phyloP scores from a whole-genome alignment of 2,113 vertebrate species.

The Hippocampus guttulatus region DNA sequence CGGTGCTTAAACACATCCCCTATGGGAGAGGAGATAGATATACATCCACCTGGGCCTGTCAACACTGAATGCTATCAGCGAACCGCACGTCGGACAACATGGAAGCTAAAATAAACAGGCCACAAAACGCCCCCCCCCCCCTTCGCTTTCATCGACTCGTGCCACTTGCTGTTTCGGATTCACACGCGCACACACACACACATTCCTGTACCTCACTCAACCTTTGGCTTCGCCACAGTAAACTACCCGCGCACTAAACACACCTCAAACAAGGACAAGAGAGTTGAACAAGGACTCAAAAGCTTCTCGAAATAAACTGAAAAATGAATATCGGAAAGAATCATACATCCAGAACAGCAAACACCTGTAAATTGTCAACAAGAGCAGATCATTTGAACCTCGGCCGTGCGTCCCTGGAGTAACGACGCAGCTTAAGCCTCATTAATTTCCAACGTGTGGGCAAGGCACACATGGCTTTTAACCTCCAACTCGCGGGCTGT shows the following conservation, averaged over 20 bases:
- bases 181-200: neutral
- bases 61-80: conserved; percentile 67
- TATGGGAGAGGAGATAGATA: conserved; percentile 46
- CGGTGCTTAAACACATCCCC: conserved; percentile 42
- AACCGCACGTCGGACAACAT: conserved; percentile 44
- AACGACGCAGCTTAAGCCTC: conserved; percentile 36
- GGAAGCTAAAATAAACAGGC: conserved; percentile 62
- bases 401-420: conserved; percentile 20
- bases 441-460: conserved; percentile 31
- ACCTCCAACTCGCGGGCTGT: conserved; percentile 28
- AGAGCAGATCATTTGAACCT: conserved; percentile 10
- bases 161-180: conserved; percentile 1
- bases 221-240: conserved; percentile 43
- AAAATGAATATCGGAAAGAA: neutral
- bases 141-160: conserved; percentile 36
- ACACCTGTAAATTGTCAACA: conserved; percentile 20
- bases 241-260: conserved; percentile 29
- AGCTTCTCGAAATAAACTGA: neutral
- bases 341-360: conserved; percentile 7
- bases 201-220: conserved; percentile 61
- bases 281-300: conserved; percentile 16
- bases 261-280: conserved; percentile 2
- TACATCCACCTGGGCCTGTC: conserved; percentile 63
- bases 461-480: conserved; percentile 25
- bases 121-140: conserved; percentile 20